phyloP scores from a whole-genome alignment of 2,888 invertebrate genomes.

The Helobdella robusta region DNA sequence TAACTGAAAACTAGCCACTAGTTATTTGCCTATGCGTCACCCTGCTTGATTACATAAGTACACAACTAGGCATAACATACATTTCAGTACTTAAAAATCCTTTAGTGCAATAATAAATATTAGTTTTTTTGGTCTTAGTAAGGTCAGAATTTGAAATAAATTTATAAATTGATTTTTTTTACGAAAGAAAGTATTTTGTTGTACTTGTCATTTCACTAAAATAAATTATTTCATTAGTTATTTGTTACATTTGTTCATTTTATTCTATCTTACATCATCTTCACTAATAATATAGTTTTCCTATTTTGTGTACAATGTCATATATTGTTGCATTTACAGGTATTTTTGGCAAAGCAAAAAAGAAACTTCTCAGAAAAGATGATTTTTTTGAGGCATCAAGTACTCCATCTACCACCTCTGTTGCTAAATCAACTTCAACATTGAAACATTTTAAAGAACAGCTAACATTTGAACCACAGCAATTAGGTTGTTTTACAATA shows the following conservation, averaged over 20 bases:
- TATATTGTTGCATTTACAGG: constrained; percentile 39
- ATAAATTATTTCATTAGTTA: not conserved
- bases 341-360: constrained; percentile 71
- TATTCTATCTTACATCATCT: not conserved
- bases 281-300: not conserved
- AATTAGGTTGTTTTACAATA: constrained; percentile 53
- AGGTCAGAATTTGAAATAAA: no score
- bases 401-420: not conserved
- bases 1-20: no score
- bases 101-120: no score
- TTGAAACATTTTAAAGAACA: constrained; percentile 35
- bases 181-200: not conserved
- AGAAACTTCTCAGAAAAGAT: constrained; percentile 67
- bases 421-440: no score
- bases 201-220: not conserved
- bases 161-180: not conserved
- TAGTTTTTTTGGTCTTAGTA: no score
- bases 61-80: no score
- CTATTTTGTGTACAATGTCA: not conserved
- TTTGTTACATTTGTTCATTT: not conserved
- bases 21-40: no score
- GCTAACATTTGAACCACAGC: constrained; percentile 57
- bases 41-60: no score
- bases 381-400: constrained; percentile 26
- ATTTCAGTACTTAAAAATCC: no score